These are phyloP conservation scores for Metopolophium dirhodum DNA, from an alignment of 1,140 invertebrate species.

Conservation along the genomic window DNA sequence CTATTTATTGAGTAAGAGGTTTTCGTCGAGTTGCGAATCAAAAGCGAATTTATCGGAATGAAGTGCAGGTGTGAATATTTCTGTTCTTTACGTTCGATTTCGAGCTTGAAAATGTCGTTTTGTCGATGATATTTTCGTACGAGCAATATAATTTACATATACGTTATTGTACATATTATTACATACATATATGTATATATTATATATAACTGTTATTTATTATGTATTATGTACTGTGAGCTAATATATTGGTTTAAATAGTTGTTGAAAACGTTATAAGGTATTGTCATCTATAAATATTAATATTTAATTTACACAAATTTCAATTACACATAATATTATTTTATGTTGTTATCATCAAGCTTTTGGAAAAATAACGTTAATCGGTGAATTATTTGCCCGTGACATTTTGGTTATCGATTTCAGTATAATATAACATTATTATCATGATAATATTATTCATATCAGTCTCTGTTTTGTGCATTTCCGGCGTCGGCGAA, in stretches of 20 bases:
- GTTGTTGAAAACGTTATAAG: not conserved
- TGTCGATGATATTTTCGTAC: not conserved
- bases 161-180: not conserved
- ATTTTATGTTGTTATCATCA: not conserved
- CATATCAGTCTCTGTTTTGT: not conserved
- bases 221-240: not conserved
- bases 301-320: not conserved
- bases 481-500: not conserved
- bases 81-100: not conserved
- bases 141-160: not conserved
- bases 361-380: not conserved
- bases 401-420: not conserved
- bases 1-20: not conserved
- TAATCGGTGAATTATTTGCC: not conserved
- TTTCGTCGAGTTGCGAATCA: not conserved
- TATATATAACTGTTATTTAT: not conserved
- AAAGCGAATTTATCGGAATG: not conserved
- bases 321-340: slow-evolving; percentile 5
- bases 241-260: slow-evolving; percentile 7
- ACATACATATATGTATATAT: not conserved
- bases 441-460: not conserved
- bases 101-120: not conserved
- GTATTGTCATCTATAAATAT: not conserved
- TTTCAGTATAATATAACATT: not conserved
- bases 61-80: too few relatives aligned